Percentiles rank a stretch among this genome's conserved stretches.
phyloP scores from a whole-genome alignment of 1,140 invertebrate species.

The Aleiodes sp. region DNA sequence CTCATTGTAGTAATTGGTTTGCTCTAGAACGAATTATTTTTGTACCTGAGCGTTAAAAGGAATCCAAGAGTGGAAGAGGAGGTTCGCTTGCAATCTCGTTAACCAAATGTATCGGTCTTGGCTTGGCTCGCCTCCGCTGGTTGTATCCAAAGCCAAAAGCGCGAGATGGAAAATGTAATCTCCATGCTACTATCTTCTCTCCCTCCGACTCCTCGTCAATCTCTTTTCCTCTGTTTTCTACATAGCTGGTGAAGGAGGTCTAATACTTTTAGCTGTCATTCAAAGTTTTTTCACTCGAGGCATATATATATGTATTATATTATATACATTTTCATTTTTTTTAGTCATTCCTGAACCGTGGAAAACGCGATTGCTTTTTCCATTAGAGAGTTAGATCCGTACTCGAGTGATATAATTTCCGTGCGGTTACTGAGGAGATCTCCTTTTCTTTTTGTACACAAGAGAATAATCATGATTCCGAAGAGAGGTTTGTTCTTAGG shows the following conservation, averaged over 20 bases:
- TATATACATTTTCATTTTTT: conserved; percentile 6
- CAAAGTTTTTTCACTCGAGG: neutral
- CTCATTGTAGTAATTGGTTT: conserved; percentile 19
- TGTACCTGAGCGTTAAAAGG: conserved; percentile 15
- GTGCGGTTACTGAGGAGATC: no score
- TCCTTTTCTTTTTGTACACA: neutral
- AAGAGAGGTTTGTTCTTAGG: neutral
- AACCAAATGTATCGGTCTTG: conserved; percentile 29
- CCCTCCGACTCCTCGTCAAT: neutral
- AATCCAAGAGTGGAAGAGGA: conserved; percentile 6
- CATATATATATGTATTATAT: no score
- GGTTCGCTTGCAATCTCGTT: conserved; percentile 28
- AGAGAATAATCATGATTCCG: conserved; percentile 15
- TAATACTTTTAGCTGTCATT: conserved; percentile 22
- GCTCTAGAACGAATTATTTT: conserved; percentile 20
- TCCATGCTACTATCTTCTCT: conserved; percentile 8
- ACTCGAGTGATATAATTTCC: neutral
- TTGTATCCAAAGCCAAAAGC: neutral
- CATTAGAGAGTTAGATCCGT: neutral
- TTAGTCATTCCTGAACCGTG: neutral
- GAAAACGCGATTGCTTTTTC: neutral
- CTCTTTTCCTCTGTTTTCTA: neutral
- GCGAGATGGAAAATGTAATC: neutral
- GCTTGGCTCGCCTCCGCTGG: neutral
- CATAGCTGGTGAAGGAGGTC: neutral